Evolutionary conservation across 2,888 invertebrate species (phyloP), one percentile per base, ranked within the genome.

Genomic region (Strigamia crassipes): DNA sequence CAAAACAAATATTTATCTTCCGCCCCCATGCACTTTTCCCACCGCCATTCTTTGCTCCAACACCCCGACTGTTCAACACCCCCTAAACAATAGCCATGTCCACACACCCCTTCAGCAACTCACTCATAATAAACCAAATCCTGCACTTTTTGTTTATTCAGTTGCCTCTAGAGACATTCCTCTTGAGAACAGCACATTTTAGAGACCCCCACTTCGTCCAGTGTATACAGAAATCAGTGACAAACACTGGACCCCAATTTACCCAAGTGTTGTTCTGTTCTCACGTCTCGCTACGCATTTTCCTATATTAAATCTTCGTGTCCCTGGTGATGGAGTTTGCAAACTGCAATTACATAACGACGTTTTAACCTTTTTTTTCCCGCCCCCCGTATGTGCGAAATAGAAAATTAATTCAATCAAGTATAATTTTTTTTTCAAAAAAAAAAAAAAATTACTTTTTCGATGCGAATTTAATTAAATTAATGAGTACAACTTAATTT

Each of bases 1-100:
- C 61, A 61, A 61, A 61, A 61, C 61, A 61, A 61, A 61, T 61
- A 61, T 61, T 61, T 61, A 61, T 21, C 61, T 21, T 18, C 13
- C 61, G 18, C 61, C 61, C 51, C 18, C 18, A 61, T 61, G 12
- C 61, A 61, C 10, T 10, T 27, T 12, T 18, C 18, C 61, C 61
- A 46, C 21, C 21, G n/a, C 61, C 61, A 23, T 61, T 61, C 61
- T 61, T 18, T 21, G 4, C 61, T 23, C 61, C 18, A 18, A 61
- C 61, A 61, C 38, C 38, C 38, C 9, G 38, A 38, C 38, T 6
- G 8, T 46, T 46, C 46, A 46, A 46, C 61, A 61, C 61, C 61
- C 61, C 61, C 61, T 61, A 23, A 61, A 61, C 61, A 61, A 61
- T 61, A 18, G 15, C 61, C 61, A 12, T 21, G 61, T 61, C 61